Conservation (phyloP, 2,797 vertebrate species). For the Hypotaenidia okinawae region DNA sequence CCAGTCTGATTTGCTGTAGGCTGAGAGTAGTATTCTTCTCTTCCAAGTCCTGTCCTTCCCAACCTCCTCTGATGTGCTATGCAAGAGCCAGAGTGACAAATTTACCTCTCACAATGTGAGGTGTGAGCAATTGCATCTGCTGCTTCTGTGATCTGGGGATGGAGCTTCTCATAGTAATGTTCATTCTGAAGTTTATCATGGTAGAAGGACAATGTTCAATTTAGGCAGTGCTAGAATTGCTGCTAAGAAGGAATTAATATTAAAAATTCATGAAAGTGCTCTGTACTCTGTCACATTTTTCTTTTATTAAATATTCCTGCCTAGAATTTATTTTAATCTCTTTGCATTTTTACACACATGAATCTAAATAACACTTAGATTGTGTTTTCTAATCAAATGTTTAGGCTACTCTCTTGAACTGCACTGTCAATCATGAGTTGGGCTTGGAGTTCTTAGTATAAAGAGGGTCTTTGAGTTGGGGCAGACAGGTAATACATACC, state of each 20-base stretch:
- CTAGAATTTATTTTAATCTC: background rate
- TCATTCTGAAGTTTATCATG: background rate
- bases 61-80: background rate
- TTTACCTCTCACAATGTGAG: background rate
- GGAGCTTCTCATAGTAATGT: background rate
- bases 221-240: background rate
- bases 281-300: rapidly evolving
- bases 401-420: background rate
- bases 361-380: background rate
- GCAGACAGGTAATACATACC: background rate
- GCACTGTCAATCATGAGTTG: background rate
- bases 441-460: background rate
- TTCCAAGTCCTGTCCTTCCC: background rate
- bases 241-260: background rate
- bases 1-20: background rate
- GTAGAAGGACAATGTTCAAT: background rate
- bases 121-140: background rate
- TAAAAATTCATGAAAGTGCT: background rate
- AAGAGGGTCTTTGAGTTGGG: background rate
- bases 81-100: background rate
- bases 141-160: background rate
- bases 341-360: background rate
- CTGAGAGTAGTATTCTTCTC: background rate
- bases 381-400: background rate
- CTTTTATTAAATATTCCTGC: background rate